These are phyloP conservation scores for Notolabrus celidotus DNA, from an alignment of 2,797 vertebrate species.

Conservation along the genomic window DNA sequence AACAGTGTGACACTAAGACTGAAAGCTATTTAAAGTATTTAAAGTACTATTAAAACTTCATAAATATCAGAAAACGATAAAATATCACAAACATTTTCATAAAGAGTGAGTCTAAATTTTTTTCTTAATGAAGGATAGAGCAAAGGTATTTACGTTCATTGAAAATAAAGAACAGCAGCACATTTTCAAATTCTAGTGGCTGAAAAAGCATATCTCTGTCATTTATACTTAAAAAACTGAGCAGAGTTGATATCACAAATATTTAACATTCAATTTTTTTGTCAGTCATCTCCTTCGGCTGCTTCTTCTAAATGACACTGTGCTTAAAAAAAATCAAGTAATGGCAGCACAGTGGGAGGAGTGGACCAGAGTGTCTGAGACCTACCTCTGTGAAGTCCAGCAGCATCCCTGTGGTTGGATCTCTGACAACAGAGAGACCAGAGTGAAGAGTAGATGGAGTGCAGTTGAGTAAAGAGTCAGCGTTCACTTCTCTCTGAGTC, in stretches of 20 bases:
- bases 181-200: background rate
- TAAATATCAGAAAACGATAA: background rate
- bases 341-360: background rate
- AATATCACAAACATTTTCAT: background rate
- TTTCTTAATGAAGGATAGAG: background rate
- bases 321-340: background rate
- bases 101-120: background rate
- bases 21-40: too few relatives aligned
- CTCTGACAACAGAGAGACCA: constrained; percentile 89
- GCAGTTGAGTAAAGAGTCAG: constrained; percentile 86
- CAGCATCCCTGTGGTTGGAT: constrained; percentile 92
- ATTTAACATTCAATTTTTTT: too few relatives aligned
- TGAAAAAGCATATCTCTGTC: background rate
- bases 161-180: background rate
- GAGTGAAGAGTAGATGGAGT: constrained; percentile 86
- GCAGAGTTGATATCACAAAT: background rate
- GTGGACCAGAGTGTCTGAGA: background rate
- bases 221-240: background rate
- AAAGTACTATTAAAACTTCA: too few relatives aligned
- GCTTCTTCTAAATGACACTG: too few relatives aligned
- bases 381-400: constrained; percentile 91
- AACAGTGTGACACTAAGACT: too few relatives aligned
- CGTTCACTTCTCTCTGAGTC: constrained; percentile 71
- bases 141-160: background rate
- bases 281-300: background rate